Conservation (phyloP, 2,888 invertebrate species). For the Branchellion lobata region DNA sequence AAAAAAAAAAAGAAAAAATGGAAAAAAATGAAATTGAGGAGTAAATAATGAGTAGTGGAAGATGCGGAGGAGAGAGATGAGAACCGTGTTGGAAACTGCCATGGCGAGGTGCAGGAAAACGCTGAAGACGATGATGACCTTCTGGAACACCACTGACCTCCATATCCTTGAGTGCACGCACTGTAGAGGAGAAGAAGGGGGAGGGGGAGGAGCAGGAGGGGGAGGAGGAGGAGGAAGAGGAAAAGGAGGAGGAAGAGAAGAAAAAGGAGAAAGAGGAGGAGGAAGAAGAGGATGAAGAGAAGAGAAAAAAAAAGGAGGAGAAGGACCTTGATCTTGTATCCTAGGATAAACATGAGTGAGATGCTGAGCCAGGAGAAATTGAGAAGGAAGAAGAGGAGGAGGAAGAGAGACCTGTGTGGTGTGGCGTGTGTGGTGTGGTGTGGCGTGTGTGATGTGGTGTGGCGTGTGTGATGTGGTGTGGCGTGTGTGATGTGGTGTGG, state of each 20-base stretch:
- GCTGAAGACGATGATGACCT: conserved; percentile 83
- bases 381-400: conserved; percentile 80
- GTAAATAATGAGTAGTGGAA: no score
- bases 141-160: conserved; percentile 74
- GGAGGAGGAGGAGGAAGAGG: no score
- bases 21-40: no score
- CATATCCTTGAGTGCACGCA: conserved; percentile 85
- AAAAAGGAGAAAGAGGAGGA: background rate
- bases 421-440: no score
- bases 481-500: no score
- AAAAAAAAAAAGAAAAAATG: no score
- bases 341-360: conserved; percentile 79
- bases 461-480: no score
- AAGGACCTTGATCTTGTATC: conserved; percentile 70
- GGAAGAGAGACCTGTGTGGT: conserved; percentile 70
- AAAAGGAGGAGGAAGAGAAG: no score
- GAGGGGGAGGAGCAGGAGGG: no score
- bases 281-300: conserved; percentile 51
- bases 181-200: conserved; percentile 60
- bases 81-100: conserved; percentile 88
- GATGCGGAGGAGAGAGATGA: no score
- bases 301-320: background rate
- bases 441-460: no score
- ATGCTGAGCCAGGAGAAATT: conserved; percentile 88
- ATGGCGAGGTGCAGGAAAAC: conserved; percentile 83